Evolutionary conservation across 2,888 invertebrate species (phyloP).

Genomic region (Elegia similella): DNA sequence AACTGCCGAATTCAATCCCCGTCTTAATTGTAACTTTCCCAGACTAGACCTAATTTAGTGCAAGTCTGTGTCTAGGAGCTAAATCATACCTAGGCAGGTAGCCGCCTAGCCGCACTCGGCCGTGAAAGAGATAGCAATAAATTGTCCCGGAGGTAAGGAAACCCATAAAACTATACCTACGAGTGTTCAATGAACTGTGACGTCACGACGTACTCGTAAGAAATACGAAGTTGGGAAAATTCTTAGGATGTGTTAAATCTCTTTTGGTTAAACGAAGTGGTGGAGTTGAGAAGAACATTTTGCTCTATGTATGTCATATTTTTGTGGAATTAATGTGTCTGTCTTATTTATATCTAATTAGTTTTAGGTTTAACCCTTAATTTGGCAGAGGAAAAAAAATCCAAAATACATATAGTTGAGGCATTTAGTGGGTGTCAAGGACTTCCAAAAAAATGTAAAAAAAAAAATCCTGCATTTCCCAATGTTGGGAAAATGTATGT

Average conservation of each 20-base stretch:
- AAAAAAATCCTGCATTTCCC: no score
- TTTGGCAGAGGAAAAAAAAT: no score
- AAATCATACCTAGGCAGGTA: slow-evolving; percentile 33
- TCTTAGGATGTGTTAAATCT: not conserved
- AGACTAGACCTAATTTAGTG: slow-evolving; percentile 23
- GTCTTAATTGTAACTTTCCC: slow-evolving; percentile 22
- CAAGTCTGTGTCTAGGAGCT: slow-evolving; percentile 24
- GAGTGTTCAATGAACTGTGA: slow-evolving; percentile 15
- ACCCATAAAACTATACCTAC: slow-evolving; percentile 20
- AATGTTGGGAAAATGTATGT: no score
- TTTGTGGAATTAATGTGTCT: no score
- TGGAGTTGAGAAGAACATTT: not conserved
- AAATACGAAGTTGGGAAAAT: slow-evolving; percentile 12
- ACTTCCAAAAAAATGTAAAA: no score
- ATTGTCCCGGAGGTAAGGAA: slow-evolving; percentile 26
- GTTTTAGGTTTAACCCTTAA: no score
- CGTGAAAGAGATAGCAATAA: slow-evolving; percentile 32
- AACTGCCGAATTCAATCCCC: slow-evolving; percentile 21
- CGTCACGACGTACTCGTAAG: slow-evolving; percentile 13
- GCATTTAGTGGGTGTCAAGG: no score
- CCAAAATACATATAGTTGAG: no score
- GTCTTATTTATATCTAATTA: no score
- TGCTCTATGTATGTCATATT: no score
- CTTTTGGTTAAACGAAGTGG: slow-evolving; percentile 18
- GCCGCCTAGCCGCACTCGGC: slow-evolving; percentile 21